These are phyloP conservation scores for Agapornis roseicollis DNA, from an alignment of 2,113 vertebrate species.

Conservation along the genomic window DNA sequence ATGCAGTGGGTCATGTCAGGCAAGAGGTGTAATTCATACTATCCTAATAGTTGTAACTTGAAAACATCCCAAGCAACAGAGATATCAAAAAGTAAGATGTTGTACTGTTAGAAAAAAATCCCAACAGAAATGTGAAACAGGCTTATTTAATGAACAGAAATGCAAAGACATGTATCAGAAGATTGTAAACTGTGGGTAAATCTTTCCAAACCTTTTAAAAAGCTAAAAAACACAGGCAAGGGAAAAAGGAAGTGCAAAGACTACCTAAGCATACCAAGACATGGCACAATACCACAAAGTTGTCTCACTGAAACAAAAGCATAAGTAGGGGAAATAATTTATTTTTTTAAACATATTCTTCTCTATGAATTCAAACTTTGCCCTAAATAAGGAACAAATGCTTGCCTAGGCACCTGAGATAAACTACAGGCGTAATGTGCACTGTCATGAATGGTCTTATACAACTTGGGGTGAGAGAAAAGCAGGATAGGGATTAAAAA, in stretches of 20 bases:
- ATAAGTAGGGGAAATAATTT: neutral
- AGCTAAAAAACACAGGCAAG: neutral
- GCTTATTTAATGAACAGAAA: neutral
- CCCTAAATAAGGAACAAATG: neutral
- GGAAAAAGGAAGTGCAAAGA: neutral
- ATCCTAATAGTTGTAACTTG: neutral
- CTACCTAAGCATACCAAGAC: neutral
- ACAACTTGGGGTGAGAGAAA: neutral
- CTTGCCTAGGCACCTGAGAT: neutral
- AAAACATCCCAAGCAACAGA: neutral
- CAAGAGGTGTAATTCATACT: neutral
- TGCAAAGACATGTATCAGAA: neutral
- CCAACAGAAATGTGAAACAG: neutral
- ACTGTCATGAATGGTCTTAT: neutral
- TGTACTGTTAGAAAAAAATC: neutral
- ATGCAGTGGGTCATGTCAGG: neutral
- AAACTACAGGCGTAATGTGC: neutral
- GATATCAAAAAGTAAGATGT: neutral
- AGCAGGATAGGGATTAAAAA: neutral
- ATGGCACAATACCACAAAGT: neutral
- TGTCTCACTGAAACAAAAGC: neutral
- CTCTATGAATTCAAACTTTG: neutral
- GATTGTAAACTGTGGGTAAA: neutral
- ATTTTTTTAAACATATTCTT: neutral
- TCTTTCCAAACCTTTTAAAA: neutral